These are phyloP conservation scores for Hofmannophila pseudospretella DNA, from an alignment of 2,888 invertebrate species.

Conservation along the genomic window DNA sequence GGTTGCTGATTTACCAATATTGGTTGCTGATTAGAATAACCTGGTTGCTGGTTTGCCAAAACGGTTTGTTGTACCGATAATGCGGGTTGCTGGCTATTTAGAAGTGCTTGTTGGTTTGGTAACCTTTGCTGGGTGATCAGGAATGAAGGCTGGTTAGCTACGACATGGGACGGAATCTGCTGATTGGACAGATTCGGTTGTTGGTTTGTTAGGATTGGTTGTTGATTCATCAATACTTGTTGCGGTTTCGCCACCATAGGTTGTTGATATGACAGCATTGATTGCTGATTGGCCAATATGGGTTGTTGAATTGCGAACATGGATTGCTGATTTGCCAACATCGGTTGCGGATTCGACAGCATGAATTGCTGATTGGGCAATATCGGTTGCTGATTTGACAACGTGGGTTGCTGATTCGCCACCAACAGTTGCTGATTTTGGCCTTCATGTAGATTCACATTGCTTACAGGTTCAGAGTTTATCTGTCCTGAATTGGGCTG, in stretches of 20 bases:
- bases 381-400: no score
- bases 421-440: slow-evolving; percentile 12
- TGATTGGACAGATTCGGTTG: no score
- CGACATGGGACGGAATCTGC: no score
- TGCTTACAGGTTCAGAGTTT: neutral
- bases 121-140: no score
- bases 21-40: slow-evolving; percentile 3
- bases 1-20: neutral
- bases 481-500: neutral
- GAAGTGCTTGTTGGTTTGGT: no score
- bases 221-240: no score
- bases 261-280: no score
- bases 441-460: neutral
- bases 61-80: neutral
- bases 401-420: slow-evolving; percentile 12
- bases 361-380: no score
- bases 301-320: slow-evolving; percentile 1
- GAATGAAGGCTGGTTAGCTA: no score
- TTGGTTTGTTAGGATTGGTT: no score
- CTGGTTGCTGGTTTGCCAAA: neutral
- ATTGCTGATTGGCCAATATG: no score
- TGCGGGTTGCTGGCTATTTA: neutral
- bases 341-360: slow-evolving; percentile 11
- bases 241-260: no score
- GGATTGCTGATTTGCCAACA: slow-evolving; percentile 8